These are phyloP conservation scores for Cossypha polioptera DNA, from an alignment of 2,797 vertebrate species.

Conservation along the genomic window DNA sequence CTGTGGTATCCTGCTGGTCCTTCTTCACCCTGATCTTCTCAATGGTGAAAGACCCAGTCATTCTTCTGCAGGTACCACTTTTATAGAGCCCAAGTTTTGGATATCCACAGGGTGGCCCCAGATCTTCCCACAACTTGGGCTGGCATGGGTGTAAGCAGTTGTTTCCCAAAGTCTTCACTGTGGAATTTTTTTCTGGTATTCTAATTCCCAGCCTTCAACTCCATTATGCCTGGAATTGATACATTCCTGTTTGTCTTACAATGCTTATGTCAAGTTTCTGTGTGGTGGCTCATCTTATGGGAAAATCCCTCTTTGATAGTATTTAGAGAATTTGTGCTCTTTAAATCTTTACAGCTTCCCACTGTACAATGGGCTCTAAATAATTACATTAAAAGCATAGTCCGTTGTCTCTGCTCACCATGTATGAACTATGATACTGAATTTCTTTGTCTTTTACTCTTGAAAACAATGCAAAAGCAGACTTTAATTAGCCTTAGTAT, in stretches of 20 bases:
- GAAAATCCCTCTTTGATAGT: background rate
- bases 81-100: background rate
- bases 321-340: background rate
- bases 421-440: background rate
- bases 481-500: background rate
- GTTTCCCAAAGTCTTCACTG: background rate
- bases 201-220: background rate
- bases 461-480: background rate
- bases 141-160: background rate
- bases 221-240: background rate
- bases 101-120: background rate
- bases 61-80: background rate
- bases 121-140: background rate
- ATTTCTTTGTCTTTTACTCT: background rate
- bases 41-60: background rate
- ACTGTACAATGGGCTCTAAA: background rate
- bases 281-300: background rate
- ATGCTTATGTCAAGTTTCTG: background rate
- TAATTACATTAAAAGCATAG: background rate
- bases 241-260: background rate
- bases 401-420: background rate
- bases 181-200: background rate
- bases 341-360: background rate
- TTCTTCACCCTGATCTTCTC: background rate
- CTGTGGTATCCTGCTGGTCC: background rate